A percentile compares a stretch with the other conserved stretches of the same genome.
These are phyloP conservation scores for Chloroceryle inda DNA, from an alignment of 2,797 vertebrate species.

Conservation along the genomic window DNA sequence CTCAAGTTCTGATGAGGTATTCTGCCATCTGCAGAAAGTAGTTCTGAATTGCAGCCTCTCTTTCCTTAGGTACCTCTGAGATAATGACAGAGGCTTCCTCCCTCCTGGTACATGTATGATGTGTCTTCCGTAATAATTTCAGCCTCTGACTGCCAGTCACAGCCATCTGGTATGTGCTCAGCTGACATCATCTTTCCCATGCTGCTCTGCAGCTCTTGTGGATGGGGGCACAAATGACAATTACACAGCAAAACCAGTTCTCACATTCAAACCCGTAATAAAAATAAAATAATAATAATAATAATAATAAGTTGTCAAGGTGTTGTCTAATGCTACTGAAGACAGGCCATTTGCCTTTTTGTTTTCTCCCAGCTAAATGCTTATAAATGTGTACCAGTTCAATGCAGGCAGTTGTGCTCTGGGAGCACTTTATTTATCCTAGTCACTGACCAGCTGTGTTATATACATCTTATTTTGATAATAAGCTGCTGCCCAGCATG, in stretches of 20 bases:
- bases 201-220: not conserved
- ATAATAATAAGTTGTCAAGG: not conserved
- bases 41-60: not conserved
- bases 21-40: not conserved
- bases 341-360: not conserved
- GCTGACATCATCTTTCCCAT: not conserved
- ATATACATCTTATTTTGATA: not conserved
- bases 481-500: not conserved
- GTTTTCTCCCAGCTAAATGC: not conserved
- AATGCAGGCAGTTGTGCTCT: not conserved
- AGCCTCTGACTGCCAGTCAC: not conserved
- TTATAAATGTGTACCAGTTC: not conserved
- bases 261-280: not conserved
- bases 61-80: not conserved
- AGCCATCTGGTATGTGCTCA: not conserved
- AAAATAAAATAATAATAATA: not conserved
- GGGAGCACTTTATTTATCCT: not conserved
- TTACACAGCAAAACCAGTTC: not conserved
- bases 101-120: not conserved
- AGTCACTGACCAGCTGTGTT: not conserved
- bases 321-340: not conserved
- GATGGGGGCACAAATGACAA: not conserved
- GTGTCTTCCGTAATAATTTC: not conserved
- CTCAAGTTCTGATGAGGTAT: not conserved
- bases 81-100: not conserved